Percentiles rank a stretch among this genome's conserved stretches.
These are phyloP conservation scores for Arenaria interpres DNA, from an alignment of 2,113 vertebrate species.

Conservation along the genomic window DNA sequence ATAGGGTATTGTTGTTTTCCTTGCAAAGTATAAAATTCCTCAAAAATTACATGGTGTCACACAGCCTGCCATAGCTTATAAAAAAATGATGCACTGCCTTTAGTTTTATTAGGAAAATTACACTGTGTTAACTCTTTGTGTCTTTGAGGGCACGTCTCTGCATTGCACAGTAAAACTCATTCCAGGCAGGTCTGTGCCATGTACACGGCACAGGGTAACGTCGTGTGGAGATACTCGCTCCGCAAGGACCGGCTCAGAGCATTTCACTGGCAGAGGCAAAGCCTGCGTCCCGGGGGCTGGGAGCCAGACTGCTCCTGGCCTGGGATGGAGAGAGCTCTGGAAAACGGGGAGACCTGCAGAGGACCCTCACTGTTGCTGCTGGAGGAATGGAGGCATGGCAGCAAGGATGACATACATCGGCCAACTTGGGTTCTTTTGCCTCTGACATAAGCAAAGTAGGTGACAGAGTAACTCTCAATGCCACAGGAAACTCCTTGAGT, in stretches of 20 bases:
- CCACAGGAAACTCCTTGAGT: neutral
- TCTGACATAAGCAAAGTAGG: neutral
- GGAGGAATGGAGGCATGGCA: neutral
- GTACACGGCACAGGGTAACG: rapidly evolving
- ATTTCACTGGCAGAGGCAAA: neutral
- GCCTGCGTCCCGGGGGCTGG: neutral
- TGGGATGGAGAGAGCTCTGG: neutral
- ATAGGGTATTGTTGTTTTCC: conserved; percentile 73
- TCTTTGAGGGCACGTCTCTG: conserved; percentile 11
- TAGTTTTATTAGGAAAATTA: conserved; percentile 80
- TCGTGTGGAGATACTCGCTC: neutral
- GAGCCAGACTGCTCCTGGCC: neutral
- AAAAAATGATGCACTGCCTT: conserved; percentile 73
- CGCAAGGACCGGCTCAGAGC: neutral
- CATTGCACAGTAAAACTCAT: neutral
- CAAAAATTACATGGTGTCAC: conserved; percentile 81
- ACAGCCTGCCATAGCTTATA: conserved; percentile 70
- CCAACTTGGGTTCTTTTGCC: rapidly evolving
- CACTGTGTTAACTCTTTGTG: conserved; percentile 74
- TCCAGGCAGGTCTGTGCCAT: neutral
- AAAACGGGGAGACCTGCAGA: neutral
- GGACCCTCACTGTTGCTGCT: neutral
- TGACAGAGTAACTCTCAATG: neutral
- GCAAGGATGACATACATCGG: rapidly evolving
- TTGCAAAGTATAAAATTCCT: conserved; percentile 79